phyloP scores from a whole-genome alignment of 2,797 vertebrate species.

The Acipenser oxyrinchus region DNA sequence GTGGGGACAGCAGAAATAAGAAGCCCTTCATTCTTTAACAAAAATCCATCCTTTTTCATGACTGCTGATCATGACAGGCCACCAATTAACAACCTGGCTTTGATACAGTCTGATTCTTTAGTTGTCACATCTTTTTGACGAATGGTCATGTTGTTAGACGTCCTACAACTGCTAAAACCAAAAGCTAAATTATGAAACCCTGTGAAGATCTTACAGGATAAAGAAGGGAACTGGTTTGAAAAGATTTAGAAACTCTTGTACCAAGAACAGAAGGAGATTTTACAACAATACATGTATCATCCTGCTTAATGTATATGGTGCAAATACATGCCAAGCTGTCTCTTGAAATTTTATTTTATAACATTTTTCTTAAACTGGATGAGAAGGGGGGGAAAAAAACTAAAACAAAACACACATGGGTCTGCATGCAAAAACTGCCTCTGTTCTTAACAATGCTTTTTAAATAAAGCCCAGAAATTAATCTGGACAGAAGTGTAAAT shows the following conservation, averaged over 20 bases:
- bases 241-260: not conserved
- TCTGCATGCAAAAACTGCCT: too few relatives aligned
- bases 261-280: not conserved
- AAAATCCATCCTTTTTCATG: not conserved
- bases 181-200: not conserved
- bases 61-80: conserved; percentile 11
- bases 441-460: too few relatives aligned
- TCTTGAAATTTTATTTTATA: not conserved
- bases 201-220: not conserved
- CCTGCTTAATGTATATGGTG: not conserved
- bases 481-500: not conserved
- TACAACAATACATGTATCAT: not conserved
- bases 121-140: not conserved
- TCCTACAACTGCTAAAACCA: not conserved
- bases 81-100: not conserved
- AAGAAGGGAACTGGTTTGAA: not conserved
- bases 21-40: not conserved
- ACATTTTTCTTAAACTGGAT: not conserved
- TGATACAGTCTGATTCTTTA: not conserved
- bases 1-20: too few relatives aligned
- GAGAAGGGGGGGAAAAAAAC: not conserved
- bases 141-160: not conserved
- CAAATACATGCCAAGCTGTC: not conserved
- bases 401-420: not conserved
- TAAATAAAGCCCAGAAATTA: not conserved